phyloP scores from a whole-genome alignment of 2,113 vertebrate genomes.

The Phrynosoma blainvillii region DNA sequence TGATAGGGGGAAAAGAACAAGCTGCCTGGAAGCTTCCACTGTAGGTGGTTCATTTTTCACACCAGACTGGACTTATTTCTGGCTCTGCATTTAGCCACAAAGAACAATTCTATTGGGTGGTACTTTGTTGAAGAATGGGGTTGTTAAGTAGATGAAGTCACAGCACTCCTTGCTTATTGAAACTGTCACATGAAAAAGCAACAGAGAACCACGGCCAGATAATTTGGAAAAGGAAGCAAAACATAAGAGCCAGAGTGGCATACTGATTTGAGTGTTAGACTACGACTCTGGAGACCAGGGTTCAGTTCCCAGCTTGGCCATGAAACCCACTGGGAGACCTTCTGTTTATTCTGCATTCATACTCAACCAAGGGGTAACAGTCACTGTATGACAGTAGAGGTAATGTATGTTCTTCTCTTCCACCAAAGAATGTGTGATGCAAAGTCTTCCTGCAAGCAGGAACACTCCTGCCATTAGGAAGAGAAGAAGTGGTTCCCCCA shows the following conservation, averaged over 20 bases:
- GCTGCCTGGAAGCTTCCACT: not conserved
- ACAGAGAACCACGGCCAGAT: not conserved
- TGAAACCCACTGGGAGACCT: no score
- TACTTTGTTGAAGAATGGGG: not conserved
- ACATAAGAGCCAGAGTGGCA: not conserved
- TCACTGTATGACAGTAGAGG: no score
- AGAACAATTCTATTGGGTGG: not conserved
- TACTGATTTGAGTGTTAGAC: no score
- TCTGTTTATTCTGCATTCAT: no score
- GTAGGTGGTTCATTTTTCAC: not conserved
- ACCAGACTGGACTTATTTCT: constrained; percentile 16
- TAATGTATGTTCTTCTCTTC: no score
- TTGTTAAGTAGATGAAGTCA: not conserved
- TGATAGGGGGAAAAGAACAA: constrained; percentile 1
- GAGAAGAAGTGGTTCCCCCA: no score
- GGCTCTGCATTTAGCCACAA: constrained; percentile 2
- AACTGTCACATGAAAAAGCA: not conserved
- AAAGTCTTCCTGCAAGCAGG: no score
- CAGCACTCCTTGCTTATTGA: not conserved
- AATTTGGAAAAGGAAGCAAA: not conserved
- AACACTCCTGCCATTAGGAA: no score
- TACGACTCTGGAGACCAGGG: no score
- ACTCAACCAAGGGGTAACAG: no score
- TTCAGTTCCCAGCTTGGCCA: no score
- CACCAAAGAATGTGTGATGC: no score